Conservation (phyloP, 2,888 invertebrate species). For the Desoria tigrina region DNA sequence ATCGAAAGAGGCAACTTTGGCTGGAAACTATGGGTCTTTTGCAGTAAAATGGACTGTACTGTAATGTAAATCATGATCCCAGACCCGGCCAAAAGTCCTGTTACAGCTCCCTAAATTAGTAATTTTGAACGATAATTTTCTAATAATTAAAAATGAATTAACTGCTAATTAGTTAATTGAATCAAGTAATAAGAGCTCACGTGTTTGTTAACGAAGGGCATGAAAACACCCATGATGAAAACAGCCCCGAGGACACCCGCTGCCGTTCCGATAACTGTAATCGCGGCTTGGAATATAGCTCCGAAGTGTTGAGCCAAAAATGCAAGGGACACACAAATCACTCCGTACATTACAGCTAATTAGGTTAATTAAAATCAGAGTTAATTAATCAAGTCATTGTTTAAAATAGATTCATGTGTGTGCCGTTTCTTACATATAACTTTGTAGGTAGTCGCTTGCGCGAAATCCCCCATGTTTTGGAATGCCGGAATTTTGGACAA, state of each 20-base stretch:
- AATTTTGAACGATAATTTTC: not conserved
- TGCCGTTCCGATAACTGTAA: slow-evolving; percentile 35
- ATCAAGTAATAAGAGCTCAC: slow-evolving; percentile 20
- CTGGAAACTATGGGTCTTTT: slow-evolving; percentile 32
- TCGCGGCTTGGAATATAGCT: slow-evolving; percentile 45
- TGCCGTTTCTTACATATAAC: slow-evolving; percentile 28
- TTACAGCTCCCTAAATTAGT: slow-evolving; percentile 41
- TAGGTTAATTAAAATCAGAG: not conserved
- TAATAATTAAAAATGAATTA: not conserved
- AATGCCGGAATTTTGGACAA: slow-evolving; percentile 36
- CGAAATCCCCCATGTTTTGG: slow-evolving; percentile 34
- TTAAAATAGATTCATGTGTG: no score
- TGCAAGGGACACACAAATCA: slow-evolving; percentile 37
- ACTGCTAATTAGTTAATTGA: not conserved
- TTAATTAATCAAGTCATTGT: not conserved
- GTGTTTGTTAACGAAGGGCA: slow-evolving; percentile 47
- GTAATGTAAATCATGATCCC: slow-evolving; percentile 32
- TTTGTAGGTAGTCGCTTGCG: slow-evolving; percentile 36
- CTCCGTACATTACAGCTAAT: slow-evolving; percentile 39
- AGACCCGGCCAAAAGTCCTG: slow-evolving; percentile 37
- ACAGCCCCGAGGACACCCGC: slow-evolving; percentile 40
- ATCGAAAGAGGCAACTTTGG: slow-evolving; percentile 27
- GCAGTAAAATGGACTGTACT: slow-evolving; percentile 37
- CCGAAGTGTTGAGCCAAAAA: slow-evolving; percentile 42
- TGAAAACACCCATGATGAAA: slow-evolving; percentile 46